Percentiles rank a stretch among this genome's conserved stretches.
These are phyloP conservation scores for Luidia sarsii DNA, from an alignment of 53 echinoderm and acorn worm genomes.

Conservation along the genomic window DNA sequence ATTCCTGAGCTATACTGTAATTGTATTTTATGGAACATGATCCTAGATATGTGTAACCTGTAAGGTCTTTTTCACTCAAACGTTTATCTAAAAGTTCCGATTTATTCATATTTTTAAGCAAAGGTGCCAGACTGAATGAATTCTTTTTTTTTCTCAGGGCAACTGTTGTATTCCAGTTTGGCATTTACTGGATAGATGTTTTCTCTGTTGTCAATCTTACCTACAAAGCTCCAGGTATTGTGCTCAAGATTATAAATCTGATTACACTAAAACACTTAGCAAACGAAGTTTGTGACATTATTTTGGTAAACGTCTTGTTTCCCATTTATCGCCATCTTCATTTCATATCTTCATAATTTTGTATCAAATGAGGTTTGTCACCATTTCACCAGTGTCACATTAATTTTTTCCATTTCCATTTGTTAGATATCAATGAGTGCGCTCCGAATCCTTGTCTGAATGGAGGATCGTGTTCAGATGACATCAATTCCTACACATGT, in stretches of 20 bases:
- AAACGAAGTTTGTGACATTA: not conserved
- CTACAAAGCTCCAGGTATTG: not conserved
- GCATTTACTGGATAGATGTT: not conserved
- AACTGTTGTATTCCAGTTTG: not conserved
- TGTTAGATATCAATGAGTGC: not conserved
- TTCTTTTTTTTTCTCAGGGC: slow-evolving; percentile 7
- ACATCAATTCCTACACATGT: not conserved
- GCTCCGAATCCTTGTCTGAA: not conserved
- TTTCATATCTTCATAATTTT: not conserved
- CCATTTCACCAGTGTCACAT: not conserved
- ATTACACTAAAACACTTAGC: not conserved
- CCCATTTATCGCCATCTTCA: too few species aligned
- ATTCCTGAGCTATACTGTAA: too few species aligned
- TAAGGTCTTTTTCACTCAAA: too few species aligned
- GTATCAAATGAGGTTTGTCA: not conserved
- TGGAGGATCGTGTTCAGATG: not conserved
- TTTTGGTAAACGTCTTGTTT: too few species aligned
- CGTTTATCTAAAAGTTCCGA: too few species aligned
- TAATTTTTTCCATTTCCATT: not conserved
- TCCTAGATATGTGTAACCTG: too few species aligned
- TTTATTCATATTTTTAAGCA: too few species aligned
- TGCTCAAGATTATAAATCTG: not conserved
- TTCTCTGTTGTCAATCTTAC: not conserved
- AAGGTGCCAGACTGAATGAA: too few species aligned
- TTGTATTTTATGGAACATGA: too few species aligned